Base-by-base conservation (phyloP, 2,797 vertebrate genomes). In the Martes flavigula region DNA sequence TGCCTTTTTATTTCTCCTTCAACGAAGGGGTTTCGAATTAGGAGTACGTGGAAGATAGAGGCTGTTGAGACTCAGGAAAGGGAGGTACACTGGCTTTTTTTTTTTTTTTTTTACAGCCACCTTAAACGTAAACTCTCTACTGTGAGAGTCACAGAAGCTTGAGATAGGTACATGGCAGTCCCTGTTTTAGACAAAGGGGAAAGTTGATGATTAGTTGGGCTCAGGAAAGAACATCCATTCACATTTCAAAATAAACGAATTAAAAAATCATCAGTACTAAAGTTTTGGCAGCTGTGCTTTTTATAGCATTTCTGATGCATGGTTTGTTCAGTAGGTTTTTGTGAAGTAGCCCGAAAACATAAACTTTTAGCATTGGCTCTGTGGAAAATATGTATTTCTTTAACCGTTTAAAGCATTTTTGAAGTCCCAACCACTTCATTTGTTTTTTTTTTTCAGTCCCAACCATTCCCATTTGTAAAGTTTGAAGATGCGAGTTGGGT, bases 331-430 rank as follows among this genome's bases (percentile, higher is more conserved):
- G 46, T 73, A 72, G 25, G 14, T 62, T 92, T 96, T 94, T 93
- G 14, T 85, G 72, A 25, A 78, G 25, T 85, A 77, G 66, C 38
- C 68, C 51, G 54, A 91, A 91, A 92, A 73, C 25, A 46, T 21
- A 83, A 60, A 87, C 66, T 97, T 95, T 40, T 81, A 92, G 27
- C 30, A 46, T 95, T 95, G 94, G 25, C n/a, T 96, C 25, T 90
- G 58, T 73, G 70, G 35, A 38, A 95, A 56, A 64, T 43, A 43
- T 66, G 77, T 58, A 58, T 77, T 79, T 64, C 30, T 90, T 68
- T 32, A 51, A 48, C 54, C 66, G 21, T 85, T 23, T 64, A 79
- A 70, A 96, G 60, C 23, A 30, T 60, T 90, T 54, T 72, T 25
- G 73, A 93, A 85, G 43, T 96, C 62, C 35, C 27, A 68, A 2